Percentiles rank a stretch among this genome's conserved stretches.
These are phyloP conservation scores for Macquaria australasica DNA, from an alignment of 2,113 vertebrate species.

Conservation along the genomic window DNA sequence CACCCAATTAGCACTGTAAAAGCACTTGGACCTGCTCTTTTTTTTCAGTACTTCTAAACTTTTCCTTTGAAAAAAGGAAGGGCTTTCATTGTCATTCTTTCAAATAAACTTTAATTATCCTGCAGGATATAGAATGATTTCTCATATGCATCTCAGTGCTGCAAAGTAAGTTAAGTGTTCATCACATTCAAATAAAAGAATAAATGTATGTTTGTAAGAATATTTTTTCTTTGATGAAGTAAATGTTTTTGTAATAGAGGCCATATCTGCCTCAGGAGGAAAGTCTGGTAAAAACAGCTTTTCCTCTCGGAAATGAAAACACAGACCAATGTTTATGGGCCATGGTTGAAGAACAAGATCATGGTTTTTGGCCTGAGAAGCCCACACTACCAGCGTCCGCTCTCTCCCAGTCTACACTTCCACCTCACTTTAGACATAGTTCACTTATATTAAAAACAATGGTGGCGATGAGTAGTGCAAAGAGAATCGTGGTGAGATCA, in stretches of 20 bases:
- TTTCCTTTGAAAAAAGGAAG: conserved; percentile 30
- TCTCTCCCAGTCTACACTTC: conserved; percentile 33
- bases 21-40: conserved; percentile 57
- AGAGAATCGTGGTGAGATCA: conserved; percentile 67
- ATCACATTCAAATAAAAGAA: conserved; percentile 11
- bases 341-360: conserved; percentile 56
- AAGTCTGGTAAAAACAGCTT: conserved; percentile 60
- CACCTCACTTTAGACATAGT: conserved; percentile 51
- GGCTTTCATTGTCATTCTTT: conserved; percentile 20
- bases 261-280: conserved; percentile 53
- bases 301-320: conserved; percentile 73
- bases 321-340: conserved; percentile 63
- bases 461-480: conserved; percentile 54
- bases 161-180: conserved; percentile 4
- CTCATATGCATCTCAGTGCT: background rate
- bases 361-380: conserved; percentile 57
- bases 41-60: conserved; percentile 15
- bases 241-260: conserved; percentile 51
- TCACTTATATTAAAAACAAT: conserved; percentile 70
- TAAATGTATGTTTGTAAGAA: conserved; percentile 27
- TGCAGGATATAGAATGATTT: conserved; percentile 10
- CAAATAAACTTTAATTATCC: conserved; percentile 23
- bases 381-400: conserved; percentile 14
- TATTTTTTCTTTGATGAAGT: conserved; percentile 31
- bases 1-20: conserved; percentile 77